phyloP scores from a whole-genome alignment of 2,113 vertebrate genomes.

The Hippolais icterina region DNA sequence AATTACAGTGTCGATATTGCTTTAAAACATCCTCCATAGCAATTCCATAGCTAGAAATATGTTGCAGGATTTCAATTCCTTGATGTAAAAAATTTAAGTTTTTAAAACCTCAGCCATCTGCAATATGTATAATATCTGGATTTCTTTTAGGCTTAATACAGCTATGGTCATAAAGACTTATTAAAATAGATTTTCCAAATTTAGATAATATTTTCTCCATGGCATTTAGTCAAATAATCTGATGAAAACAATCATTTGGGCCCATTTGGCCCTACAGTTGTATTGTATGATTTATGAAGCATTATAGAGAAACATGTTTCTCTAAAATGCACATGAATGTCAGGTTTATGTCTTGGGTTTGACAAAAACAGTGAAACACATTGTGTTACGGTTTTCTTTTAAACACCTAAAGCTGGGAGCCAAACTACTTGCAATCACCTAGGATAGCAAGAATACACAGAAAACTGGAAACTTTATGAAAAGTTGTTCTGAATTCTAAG shows the following conservation, averaged over 20 bases:
- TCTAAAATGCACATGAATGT: neutral
- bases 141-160: neutral
- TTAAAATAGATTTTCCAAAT: neutral
- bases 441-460: neutral
- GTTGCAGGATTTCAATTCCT: rapidly evolving
- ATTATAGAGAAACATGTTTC: neutral
- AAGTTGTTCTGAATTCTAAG: neutral
- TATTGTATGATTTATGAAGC: neutral
- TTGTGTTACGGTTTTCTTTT: neutral
- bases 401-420: neutral
- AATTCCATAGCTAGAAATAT: neutral
- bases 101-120: neutral
- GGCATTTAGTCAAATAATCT: neutral
- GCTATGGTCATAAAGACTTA: neutral
- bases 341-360: neutral
- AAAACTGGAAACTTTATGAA: neutral
- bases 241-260: neutral
- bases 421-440: neutral
- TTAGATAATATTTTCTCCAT: neutral
- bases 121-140: neutral
- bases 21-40: neutral
- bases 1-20: neutral
- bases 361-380: neutral
- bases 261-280: neutral
- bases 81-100: neutral